Evolutionary conservation across 1,140 invertebrate genomes (phyloP).

Genomic region (Daktulosphaira vitifoliae): DNA sequence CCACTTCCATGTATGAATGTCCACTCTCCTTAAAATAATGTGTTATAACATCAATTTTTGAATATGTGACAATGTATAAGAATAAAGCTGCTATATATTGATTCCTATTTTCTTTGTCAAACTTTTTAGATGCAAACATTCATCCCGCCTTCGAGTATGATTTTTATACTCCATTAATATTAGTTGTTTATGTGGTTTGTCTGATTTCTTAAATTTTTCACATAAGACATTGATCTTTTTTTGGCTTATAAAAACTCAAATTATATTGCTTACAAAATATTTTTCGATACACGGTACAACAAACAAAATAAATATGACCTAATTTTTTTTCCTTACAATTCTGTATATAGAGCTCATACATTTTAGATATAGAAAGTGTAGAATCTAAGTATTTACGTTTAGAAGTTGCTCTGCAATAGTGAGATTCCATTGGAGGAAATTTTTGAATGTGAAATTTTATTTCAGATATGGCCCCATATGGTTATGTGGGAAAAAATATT

Average conservation of each 20-base stretch:
- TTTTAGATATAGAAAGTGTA: slow-evolving; percentile 33
- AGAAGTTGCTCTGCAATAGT: slow-evolving; percentile 34
- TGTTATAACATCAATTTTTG: neutral
- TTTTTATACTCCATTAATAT: no score
- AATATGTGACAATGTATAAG: no score
- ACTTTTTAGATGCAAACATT: neutral
- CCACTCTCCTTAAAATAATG: slow-evolving; percentile 1
- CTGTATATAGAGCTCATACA: slow-evolving; percentile 36
- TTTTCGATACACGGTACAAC: no score
- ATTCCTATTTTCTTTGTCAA: slow-evolving; percentile 42
- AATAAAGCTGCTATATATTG: no score
- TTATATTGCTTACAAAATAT: no score
- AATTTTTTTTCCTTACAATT: neutral
- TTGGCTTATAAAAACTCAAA: no score
- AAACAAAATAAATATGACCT: neutral
- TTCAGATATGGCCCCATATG: neutral
- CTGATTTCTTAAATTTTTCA: no score
- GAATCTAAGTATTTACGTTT: slow-evolving; percentile 33
- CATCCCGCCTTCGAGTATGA: slow-evolving; percentile 1
- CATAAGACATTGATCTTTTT: no score
- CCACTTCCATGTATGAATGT: slow-evolving; percentile 35
- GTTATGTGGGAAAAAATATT: no score
- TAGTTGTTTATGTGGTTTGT: no score
- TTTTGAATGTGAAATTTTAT: slow-evolving; percentile 34
- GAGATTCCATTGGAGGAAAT: slow-evolving; percentile 33